Conservation (phyloP, 92 coral and sea anemone genomes). For the Pocillopora meandrina region DNA sequence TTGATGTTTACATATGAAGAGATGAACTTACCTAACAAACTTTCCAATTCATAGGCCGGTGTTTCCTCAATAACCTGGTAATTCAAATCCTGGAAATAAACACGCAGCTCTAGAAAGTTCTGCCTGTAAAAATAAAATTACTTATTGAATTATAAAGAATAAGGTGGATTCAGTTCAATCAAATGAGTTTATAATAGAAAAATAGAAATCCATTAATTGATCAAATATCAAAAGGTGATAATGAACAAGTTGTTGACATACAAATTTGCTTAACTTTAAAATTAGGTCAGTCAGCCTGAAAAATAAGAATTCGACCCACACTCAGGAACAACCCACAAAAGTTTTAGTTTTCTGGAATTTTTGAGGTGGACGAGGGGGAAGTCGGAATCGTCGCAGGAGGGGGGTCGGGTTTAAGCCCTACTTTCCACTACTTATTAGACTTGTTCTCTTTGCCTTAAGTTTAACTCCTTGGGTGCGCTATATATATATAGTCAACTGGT, state of each 20-base stretch:
- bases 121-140: neutral
- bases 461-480: neutral
- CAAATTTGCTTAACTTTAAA: neutral
- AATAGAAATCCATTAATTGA: no score
- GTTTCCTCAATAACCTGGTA: slow-evolving; percentile 3
- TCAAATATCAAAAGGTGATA: no score
- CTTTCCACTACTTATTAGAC: neutral
- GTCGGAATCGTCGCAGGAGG: neutral
- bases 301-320: neutral
- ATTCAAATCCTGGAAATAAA: slow-evolving; percentile 31
- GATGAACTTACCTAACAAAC: slow-evolving; percentile 33
- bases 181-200: no score
- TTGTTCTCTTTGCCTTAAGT: neutral
- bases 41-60: slow-evolving; percentile 30
- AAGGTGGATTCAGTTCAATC: neutral
- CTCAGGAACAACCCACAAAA: neutral
- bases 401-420: neutral
- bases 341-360: neutral
- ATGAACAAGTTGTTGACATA: no score
- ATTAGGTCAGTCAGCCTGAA: neutral
- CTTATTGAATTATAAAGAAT: neutral
- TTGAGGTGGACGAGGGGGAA: no score
- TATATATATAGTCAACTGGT: neutral
- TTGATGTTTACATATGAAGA: neutral
- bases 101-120: slow-evolving; percentile 10